These are phyloP conservation scores for Osmerus mordax DNA, from an alignment of 2,113 vertebrate genomes.

Conservation along the genomic window DNA sequence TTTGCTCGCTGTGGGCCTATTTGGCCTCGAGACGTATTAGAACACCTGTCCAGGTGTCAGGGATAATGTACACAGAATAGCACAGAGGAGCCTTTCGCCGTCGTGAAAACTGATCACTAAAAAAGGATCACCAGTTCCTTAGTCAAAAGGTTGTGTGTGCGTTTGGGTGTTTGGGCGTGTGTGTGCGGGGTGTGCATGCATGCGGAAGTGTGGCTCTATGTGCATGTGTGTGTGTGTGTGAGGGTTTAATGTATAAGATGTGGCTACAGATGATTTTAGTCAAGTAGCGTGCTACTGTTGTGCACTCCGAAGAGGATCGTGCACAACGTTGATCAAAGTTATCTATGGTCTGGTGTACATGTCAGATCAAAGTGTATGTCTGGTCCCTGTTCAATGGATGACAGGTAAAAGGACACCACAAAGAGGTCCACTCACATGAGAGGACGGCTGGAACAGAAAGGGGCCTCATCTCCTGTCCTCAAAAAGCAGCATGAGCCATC, in stretches of 20 bases:
- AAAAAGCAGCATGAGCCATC: constrained; percentile 34
- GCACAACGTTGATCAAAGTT: constrained; percentile 21
- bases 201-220: no score
- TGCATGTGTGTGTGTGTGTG: no score
- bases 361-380: constrained; percentile 12
- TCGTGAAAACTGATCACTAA: not conserved
- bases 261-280: not conserved
- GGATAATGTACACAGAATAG: not conserved
- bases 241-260: constrained; percentile 11
- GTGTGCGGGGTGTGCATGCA: no score
- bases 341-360: not conserved
- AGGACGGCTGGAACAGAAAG: constrained; percentile 36
- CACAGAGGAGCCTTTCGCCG: not conserved
- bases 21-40: not conserved
- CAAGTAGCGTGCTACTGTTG: not conserved
- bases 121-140: no score
- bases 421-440: constrained; percentile 32
- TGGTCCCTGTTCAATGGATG: not conserved
- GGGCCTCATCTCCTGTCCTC: constrained; percentile 18
- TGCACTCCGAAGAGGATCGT: not conserved
- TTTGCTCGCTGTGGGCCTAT: not conserved
- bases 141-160: no score
- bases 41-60: not conserved
- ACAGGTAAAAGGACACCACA: constrained; percentile 5
- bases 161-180: no score